Percentiles rank a stretch among this genome's conserved stretches.
phyloP scores from a whole-genome alignment of 2,888 invertebrate species.

The Xylota sylvarum region DNA sequence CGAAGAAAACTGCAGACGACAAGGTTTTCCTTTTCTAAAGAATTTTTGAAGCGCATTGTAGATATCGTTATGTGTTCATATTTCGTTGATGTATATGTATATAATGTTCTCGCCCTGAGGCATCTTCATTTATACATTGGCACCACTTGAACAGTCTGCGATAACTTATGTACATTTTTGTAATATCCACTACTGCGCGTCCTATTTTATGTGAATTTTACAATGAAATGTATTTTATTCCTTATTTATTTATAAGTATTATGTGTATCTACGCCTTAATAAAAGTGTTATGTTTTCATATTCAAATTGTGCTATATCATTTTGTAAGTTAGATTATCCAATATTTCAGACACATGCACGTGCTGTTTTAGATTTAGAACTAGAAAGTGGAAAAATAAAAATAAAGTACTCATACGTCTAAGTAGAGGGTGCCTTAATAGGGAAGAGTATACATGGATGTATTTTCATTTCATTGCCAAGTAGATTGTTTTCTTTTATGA shows the following conservation, averaged over 20 bases:
- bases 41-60: constrained; percentile 19
- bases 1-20: constrained; percentile 27
- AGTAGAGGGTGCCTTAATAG: too few species aligned
- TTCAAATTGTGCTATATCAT: not conserved
- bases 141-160: not conserved
- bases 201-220: not conserved
- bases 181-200: not conserved
- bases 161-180: not conserved
- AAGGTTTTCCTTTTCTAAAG: constrained; percentile 38
- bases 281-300: not conserved
- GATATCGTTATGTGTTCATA: not conserved
- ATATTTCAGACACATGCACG: not conserved
- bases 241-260: not conserved
- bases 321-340: not conserved
- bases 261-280: not conserved
- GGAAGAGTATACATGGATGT: too few species aligned
- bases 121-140: constrained; percentile 13
- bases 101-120: not conserved
- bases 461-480: too few species aligned
- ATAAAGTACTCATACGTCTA: constrained; percentile 40
- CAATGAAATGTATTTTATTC: not conserved
- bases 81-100: not conserved
- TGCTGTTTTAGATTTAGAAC: not conserved
- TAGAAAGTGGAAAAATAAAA: not conserved
- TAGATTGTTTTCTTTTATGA: too few species aligned